Percentiles rank a stretch among this genome's conserved stretches.
These are phyloP conservation scores for Stenopsyche tienmushanensis DNA, from an alignment of 1,140 invertebrate species.

Conservation along the genomic window DNA sequence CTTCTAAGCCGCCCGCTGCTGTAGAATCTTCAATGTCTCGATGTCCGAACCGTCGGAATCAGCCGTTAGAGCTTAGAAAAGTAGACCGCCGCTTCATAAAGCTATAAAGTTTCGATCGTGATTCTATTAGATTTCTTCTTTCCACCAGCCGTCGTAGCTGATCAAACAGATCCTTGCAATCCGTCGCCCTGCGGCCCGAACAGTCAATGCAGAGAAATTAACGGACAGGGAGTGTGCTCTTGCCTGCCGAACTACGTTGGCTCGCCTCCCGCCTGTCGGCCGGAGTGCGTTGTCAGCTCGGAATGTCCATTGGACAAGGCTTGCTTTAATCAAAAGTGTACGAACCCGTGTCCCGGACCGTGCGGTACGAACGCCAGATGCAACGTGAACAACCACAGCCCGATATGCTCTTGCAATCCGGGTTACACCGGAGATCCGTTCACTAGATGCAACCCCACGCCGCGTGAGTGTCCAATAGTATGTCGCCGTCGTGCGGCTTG, in stretches of 20 bases:
- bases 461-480: constrained; percentile 30
- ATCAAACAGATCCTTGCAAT: constrained; percentile 40
- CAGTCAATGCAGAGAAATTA: constrained; percentile 47
- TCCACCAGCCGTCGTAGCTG: constrained; percentile 30
- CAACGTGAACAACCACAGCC: constrained; percentile 64
- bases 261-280: constrained; percentile 57
- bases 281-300: constrained; percentile 62
- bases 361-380: constrained; percentile 66
- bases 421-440: constrained; percentile 70
- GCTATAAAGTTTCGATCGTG: too few species aligned
- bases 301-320: constrained; percentile 63
- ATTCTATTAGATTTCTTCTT: constrained; percentile 14
- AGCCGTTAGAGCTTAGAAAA: too few species aligned
- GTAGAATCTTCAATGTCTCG: too few species aligned
- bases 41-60: too few species aligned
- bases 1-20: too few species aligned
- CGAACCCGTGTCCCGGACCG: constrained; percentile 62
- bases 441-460: constrained; percentile 58
- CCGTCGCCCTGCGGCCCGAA: constrained; percentile 55
- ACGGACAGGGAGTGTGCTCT: constrained; percentile 49
- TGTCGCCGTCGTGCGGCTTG: neutral
- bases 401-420: constrained; percentile 59
- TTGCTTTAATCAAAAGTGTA: constrained; percentile 64
- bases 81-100: too few species aligned
- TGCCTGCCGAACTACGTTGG: constrained; percentile 56